phyloP scores from a whole-genome alignment of 2,113 vertebrate species.

The Piaya cayana region DNA sequence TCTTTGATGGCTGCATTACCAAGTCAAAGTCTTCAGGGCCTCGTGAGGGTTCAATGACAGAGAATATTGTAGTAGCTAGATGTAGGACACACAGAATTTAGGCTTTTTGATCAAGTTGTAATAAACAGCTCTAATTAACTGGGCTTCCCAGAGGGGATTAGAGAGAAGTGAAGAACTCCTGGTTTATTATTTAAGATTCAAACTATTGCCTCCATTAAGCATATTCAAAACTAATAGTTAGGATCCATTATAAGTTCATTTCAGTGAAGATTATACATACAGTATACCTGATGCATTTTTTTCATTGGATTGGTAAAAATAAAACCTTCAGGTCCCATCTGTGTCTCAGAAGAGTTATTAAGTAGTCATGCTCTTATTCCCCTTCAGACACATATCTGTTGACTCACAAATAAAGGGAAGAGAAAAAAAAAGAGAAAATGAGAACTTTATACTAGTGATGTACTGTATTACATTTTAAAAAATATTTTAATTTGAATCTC shows the following conservation, averaged over 20 bases:
- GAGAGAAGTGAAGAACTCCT: conserved; percentile 42
- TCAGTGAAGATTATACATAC: background rate
- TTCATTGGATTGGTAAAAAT: background rate
- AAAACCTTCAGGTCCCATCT: background rate
- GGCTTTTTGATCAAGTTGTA: conserved; percentile 79
- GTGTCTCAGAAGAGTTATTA: conserved; percentile 43
- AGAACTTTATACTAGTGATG: background rate
- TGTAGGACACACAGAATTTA: conserved; percentile 76
- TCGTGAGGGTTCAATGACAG: conserved; percentile 73
- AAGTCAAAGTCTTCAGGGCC: conserved; percentile 74
- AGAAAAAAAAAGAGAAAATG: background rate
- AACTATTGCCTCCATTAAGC: conserved; percentile 40
- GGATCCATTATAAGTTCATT: background rate
- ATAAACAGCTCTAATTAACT: conserved; percentile 81
- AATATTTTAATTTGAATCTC: background rate
- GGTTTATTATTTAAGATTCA: conserved; percentile 73
- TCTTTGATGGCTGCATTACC: conserved; percentile 77
- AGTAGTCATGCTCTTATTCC: background rate
- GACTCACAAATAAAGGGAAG: background rate
- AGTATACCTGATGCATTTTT: conserved; percentile 22
- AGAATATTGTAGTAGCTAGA: conserved; percentile 78
- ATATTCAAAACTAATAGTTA: conserved; percentile 51
- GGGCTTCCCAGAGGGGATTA: conserved; percentile 65
- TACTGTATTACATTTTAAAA: background rate
- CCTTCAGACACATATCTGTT: background rate